Evolutionary conservation across 2,888 invertebrate genomes (phyloP), one percentile per base, ranked within the genome.

Genomic region (Operophtera brumata): DNA sequence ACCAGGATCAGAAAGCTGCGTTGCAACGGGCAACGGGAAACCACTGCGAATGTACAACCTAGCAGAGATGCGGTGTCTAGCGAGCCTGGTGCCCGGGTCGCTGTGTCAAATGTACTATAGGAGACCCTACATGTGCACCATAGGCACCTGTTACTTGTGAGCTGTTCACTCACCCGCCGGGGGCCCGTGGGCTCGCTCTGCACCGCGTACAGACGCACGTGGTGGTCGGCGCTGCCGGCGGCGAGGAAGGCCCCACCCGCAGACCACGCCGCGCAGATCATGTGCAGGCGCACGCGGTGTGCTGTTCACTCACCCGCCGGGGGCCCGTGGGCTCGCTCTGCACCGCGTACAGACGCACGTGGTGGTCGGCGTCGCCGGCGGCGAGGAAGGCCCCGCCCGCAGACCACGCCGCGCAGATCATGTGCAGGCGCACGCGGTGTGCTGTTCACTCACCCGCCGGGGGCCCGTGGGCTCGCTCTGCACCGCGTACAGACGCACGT

Each of bases 201-300:
- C 72, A 94, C 94, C 20, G 94, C 93, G 78, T 98, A 99, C n/a
- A 99, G 95, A 25, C 96, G 90, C 20, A 99, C 97, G 78, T 97
- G 95, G 80, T 97, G 96, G 88, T 99, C 98, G 0, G 97, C 96
- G 54, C 96, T 97, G 45, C 99, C 99, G 6, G 98, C 96, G 4
- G 98, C 99, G 67, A 99, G 91, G 83, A 86, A 82, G 9, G 80
- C 82, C 14, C 84, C 86, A 1, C 97, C 60, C 93, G 92, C 88
- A 0, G 80, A 81, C 87, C 87, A 87, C 1, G 86, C 86, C 2
- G 85, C 96, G 82, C 98, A 98, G 70, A 98, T 94, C 96, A 99
- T 98, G 91, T 98, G 97, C n/a, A n/a, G n/a, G n/a, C n/a, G 30
- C 97, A 96, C 69, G 96, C 95, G 60, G n/a, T n/a, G n/a, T n/a